phyloP scores from a whole-genome alignment of 2,797 vertebrate genomes.

The Xenopus petersii region DNA sequence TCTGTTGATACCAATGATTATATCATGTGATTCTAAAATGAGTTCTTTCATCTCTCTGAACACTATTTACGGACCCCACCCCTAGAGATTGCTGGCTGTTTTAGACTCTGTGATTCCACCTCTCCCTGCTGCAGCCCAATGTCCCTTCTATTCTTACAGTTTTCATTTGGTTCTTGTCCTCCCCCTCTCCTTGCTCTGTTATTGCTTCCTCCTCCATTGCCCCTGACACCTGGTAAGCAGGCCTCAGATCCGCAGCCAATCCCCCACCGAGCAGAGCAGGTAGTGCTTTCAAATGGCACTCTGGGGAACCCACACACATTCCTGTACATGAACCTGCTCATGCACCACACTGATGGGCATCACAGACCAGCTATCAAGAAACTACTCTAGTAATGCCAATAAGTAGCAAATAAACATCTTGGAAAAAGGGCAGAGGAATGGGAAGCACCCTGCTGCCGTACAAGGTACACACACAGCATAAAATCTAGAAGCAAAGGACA shows the following conservation, averaged over 20 bases:
- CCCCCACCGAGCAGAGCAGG: constrained; percentile 13
- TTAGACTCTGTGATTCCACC: background rate
- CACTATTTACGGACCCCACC: too few relatives aligned
- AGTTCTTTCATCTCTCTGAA: too few relatives aligned
- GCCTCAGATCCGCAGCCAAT: constrained; percentile 6
- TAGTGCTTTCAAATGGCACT: background rate
- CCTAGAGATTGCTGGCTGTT: too few relatives aligned
- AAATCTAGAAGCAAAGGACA: background rate
- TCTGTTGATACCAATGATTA: too few relatives aligned
- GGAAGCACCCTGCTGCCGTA: background rate
- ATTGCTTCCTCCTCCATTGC: background rate
- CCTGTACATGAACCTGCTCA: background rate
- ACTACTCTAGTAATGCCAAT: background rate
- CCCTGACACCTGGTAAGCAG: constrained; percentile 8
- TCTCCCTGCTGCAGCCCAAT: constrained; percentile 12
- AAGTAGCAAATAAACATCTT: constrained; percentile 16
- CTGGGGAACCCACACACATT: background rate
- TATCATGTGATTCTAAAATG: too few relatives aligned
- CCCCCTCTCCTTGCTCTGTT: constrained; percentile 1
- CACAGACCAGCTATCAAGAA: background rate
- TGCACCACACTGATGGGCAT: background rate
- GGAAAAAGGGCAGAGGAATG: background rate
- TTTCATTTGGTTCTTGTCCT: background rate
- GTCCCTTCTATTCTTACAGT: constrained; percentile 6
- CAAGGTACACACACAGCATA: background rate